Percentiles rank a stretch among this genome's conserved stretches.
Conservation (phyloP, 2,797 vertebrate species). For the Chelon auratus region DNA sequence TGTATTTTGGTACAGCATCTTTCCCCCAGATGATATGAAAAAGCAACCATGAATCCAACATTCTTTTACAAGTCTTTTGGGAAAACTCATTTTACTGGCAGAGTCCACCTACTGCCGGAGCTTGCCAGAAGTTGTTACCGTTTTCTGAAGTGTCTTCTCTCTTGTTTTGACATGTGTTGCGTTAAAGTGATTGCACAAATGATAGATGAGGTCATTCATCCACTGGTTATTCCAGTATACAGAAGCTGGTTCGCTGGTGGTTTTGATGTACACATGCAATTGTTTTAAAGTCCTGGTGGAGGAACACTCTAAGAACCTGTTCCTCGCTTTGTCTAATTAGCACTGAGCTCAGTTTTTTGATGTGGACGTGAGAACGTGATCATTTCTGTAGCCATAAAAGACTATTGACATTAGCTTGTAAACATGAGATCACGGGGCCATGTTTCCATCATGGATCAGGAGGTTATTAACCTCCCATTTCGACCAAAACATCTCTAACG, state of each 20-base stretch:
- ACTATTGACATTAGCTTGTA: conserved; percentile 26
- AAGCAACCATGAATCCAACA: background rate
- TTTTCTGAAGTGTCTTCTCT: background rate
- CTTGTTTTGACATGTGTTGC: conserved; percentile 17
- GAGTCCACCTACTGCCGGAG: conserved; percentile 4
- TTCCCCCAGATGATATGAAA: background rate
- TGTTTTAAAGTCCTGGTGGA: no score
- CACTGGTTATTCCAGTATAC: background rate
- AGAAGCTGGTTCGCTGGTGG: background rate
- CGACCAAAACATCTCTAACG: conserved; percentile 27
- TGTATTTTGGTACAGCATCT: background rate
- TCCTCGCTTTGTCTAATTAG: no score
- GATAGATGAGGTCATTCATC: conserved; percentile 22
- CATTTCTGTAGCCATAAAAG: background rate
- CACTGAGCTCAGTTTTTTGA: background rate
- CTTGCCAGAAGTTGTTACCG: background rate
- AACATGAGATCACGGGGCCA: background rate
- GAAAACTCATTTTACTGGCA: conserved; percentile 13
- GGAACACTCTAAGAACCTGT: no score
- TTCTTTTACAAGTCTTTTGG: background rate
- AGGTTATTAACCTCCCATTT: conserved; percentile 40
- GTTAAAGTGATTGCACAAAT: conserved; percentile 8
- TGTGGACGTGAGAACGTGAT: background rate
- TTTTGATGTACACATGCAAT: background rate
- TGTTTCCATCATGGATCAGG: conserved; percentile 9